phyloP scores from a whole-genome alignment of 1,140 invertebrate genomes.

The Neodiprion pinetum region DNA sequence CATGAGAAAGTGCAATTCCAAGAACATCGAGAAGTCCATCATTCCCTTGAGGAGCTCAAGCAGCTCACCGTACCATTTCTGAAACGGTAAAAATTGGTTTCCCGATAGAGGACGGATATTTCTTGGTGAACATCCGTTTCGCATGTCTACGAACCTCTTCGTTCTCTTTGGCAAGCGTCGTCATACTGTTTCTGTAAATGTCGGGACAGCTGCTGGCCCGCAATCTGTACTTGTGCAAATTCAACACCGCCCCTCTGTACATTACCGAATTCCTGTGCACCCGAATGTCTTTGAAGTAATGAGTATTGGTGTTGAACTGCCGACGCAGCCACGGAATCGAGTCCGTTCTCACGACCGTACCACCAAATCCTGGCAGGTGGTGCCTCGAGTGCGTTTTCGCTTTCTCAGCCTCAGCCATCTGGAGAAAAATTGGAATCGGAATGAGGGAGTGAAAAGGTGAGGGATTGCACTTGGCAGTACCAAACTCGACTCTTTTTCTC shows the following conservation, averaged over 20 bases:
- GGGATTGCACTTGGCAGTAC: too few relatives aligned
- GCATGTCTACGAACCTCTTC: slow-evolving; percentile 65
- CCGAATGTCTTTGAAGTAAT: slow-evolving; percentile 78
- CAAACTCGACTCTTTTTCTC: slow-evolving; percentile 19
- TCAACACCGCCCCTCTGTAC: slow-evolving; percentile 82
- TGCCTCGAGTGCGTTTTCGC: slow-evolving; percentile 39
- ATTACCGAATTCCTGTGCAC: slow-evolving; percentile 82
- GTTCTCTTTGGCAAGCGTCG: slow-evolving; percentile 79
- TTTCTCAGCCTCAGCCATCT: slow-evolving; percentile 40
- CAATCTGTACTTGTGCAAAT: slow-evolving; percentile 80
- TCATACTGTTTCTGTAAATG: slow-evolving; percentile 90
- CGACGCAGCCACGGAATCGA: slow-evolving; percentile 65
- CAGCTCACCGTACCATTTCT: slow-evolving; percentile 81
- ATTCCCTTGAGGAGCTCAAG: slow-evolving; percentile 75
- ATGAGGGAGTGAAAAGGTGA: too few relatives aligned
- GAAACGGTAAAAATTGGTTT: slow-evolving; percentile 39
- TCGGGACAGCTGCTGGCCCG: slow-evolving; percentile 89
- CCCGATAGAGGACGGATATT: background rate
- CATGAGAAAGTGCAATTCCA: slow-evolving; percentile 80
- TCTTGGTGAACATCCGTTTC: slow-evolving; percentile 20
- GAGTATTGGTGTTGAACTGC: slow-evolving; percentile 67
- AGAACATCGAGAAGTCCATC: slow-evolving; percentile 82
- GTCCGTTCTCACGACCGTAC: slow-evolving; percentile 45
- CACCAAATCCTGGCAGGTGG: slow-evolving; percentile 31
- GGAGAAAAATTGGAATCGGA: slow-evolving; percentile 12